phyloP scores from a whole-genome alignment of 2,888 invertebrate genomes.

The Xanthorhoe designata region DNA sequence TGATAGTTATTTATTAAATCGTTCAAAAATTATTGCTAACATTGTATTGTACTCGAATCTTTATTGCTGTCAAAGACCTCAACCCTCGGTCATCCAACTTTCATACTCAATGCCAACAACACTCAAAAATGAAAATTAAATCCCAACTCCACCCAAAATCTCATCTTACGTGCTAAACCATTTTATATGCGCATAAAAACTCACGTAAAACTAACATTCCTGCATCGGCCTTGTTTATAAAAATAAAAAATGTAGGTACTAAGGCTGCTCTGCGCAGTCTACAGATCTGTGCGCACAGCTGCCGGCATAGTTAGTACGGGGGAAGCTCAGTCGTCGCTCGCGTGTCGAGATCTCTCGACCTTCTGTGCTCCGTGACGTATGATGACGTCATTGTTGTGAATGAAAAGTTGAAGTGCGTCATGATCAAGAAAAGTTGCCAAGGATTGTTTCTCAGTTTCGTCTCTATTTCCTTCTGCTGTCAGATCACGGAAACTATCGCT shows the following conservation, averaged over 20 bases:
- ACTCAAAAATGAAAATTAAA: conserved; percentile 25
- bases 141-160: conserved; percentile 21
- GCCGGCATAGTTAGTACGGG: conserved; percentile 44
- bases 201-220: conserved; percentile 53
- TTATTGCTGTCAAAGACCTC: neutral
- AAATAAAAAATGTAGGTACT: conserved; percentile 62
- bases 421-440: conserved; percentile 80
- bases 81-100: neutral
- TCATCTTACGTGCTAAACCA: conserved; percentile 43
- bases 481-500: conserved; percentile 79
- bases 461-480: conserved; percentile 81
- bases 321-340: conserved; percentile 68
- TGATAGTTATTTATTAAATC: too few relatives aligned
- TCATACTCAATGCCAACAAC: neutral
- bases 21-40: too few relatives aligned
- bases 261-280: conserved; percentile 75
- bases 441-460: conserved; percentile 79
- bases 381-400: conserved; percentile 49
- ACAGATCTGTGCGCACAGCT: conserved; percentile 51
- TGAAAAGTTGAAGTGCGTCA: conserved; percentile 50
- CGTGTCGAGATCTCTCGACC: conserved; percentile 73
- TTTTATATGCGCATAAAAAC: conserved; percentile 52
- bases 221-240: conserved; percentile 60
- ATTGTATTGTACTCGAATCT: neutral
- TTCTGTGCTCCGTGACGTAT: conserved; percentile 46